phyloP scores from a whole-genome alignment of 2,113 vertebrate species.

The Psettodes erumei region DNA sequence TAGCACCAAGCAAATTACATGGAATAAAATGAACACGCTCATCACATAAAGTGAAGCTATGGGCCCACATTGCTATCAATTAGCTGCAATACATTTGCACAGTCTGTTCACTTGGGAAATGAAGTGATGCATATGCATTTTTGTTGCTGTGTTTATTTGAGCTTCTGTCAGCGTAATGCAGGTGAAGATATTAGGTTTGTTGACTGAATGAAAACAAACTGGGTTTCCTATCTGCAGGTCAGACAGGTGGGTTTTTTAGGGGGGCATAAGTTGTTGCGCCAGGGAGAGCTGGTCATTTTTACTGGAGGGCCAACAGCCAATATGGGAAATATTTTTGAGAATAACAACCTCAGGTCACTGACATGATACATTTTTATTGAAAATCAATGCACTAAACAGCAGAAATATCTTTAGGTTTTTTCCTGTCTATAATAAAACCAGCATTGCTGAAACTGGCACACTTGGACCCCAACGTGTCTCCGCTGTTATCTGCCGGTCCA shows the following conservation, averaged over 20 bases:
- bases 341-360: conserved; percentile 11
- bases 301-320: neutral
- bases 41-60: too few relatives aligned
- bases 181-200: too few relatives aligned
- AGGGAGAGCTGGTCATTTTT: neutral
- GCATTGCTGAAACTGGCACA: conserved; percentile 32
- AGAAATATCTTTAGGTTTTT: conserved; percentile 27
- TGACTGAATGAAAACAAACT: too few relatives aligned
- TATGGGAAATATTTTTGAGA: conserved; percentile 5
- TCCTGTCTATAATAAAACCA: neutral
- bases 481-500: conserved; percentile 53
- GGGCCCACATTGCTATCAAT: too few relatives aligned
- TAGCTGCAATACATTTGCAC: too few relatives aligned
- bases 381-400: conserved; percentile 32
- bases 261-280: neutral
- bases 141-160: too few relatives aligned
- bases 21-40: too few relatives aligned
- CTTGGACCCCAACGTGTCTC: conserved; percentile 42
- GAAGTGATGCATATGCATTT: too few relatives aligned
- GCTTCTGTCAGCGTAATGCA: too few relatives aligned
- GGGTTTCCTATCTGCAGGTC: too few relatives aligned
- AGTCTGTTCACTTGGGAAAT: too few relatives aligned
- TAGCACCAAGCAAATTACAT: too few relatives aligned
- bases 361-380: conserved; percentile 32
- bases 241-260: neutral